Conservation (phyloP, 30 jellyfish, hydroid and myxozoan species). For the Pelagia noctiluca region DNA sequence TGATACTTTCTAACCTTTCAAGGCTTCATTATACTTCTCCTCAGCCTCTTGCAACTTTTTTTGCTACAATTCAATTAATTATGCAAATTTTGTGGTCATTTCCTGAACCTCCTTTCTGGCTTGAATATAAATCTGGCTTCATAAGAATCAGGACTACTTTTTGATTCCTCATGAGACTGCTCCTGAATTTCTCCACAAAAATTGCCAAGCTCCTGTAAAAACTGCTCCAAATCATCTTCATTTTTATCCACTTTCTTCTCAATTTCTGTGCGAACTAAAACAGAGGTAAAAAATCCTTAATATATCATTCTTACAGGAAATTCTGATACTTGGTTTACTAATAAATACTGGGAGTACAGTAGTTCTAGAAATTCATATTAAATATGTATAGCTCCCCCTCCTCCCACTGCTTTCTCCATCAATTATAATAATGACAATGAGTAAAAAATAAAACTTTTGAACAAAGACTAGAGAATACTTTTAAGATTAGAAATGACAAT, state of each 20-base stretch:
- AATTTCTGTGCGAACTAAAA: constrained; percentile 1
- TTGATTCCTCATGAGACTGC: constrained; percentile 12
- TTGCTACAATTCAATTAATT: background rate
- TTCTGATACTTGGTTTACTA: too few relatives aligned
- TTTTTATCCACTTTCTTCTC: background rate
- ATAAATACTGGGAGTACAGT: too few relatives aligned
- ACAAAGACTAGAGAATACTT: too few relatives aligned
- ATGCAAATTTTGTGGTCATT: constrained; percentile 3
- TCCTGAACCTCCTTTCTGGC: constrained; percentile 22
- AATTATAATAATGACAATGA: too few relatives aligned
- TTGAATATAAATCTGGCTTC: background rate
- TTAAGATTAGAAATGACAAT: too few relatives aligned
- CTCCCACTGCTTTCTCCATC: too few relatives aligned
- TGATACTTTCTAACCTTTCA: constrained; percentile 15
- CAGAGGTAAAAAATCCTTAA: too few relatives aligned
- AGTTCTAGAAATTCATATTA: too few relatives aligned
- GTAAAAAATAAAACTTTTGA: too few relatives aligned
- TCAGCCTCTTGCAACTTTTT: constrained; percentile 12
- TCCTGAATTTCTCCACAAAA: background rate
- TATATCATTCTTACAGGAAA: too few relatives aligned
- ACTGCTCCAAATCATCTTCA: constrained; percentile 10
- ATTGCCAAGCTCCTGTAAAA: background rate
- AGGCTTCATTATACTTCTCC: background rate
- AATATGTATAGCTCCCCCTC: too few relatives aligned
- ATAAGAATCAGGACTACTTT: background rate